Evolutionary conservation across 2,888 invertebrate genomes (phyloP).

Genomic region (Tromatobia lineatoria): DNA sequence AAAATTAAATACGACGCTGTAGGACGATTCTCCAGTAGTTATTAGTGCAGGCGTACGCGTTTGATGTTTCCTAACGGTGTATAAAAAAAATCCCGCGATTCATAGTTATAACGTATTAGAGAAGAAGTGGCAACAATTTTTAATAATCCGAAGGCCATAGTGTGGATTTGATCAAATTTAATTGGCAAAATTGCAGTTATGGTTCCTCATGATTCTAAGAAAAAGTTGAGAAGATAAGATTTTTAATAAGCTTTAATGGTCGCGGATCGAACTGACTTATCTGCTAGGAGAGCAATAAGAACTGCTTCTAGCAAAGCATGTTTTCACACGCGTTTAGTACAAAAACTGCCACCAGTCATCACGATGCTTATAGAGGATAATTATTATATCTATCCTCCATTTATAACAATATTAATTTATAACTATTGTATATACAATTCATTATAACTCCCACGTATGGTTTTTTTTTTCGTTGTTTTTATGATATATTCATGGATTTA

Average conservation of each 20-base stretch:
- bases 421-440: conserved; percentile 25
- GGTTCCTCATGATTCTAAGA: too few species aligned
- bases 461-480: neutral
- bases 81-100: too few species aligned
- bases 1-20: neutral
- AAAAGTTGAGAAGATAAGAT: neutral
- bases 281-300: neutral
- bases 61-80: too few species aligned
- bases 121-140: too few species aligned
- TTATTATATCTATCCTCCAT: neutral
- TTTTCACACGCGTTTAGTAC: neutral
- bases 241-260: neutral
- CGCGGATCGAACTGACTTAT: conserved; percentile 2
- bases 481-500: neutral
- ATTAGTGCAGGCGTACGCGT: neutral
- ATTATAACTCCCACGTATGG: neutral
- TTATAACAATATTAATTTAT: conserved; percentile 12
- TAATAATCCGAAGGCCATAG: too few species aligned
- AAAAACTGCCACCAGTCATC: conserved; percentile 17
- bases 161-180: too few species aligned
- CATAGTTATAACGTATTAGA: too few species aligned
- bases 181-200: too few species aligned
- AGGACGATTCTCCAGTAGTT: neutral
- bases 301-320: neutral
- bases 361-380: neutral